Evolutionary conservation across 2,797 vertebrate genomes (phyloP).

Genomic region (Ctenopoma multispine): DNA sequence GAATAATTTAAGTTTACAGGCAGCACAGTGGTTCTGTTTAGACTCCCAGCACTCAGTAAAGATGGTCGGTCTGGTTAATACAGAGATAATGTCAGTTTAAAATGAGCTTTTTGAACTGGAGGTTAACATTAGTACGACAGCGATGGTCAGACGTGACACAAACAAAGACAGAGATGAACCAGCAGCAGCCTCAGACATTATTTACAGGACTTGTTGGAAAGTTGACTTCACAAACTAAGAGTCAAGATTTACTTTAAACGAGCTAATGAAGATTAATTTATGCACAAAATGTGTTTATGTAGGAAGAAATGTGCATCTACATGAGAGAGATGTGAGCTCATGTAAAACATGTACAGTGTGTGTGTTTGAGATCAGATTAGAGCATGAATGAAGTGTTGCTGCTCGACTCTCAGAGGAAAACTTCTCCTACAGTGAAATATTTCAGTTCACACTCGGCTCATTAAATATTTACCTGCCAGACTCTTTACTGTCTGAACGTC

Average conservation of each 20-base stretch:
- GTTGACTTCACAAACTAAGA: slow-evolving; percentile 6
- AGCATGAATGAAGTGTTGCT: slow-evolving; percentile 23
- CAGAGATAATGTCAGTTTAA: too few relatives aligned
- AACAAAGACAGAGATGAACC: too few relatives aligned
- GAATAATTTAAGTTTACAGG: too few relatives aligned
- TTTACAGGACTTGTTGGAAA: background rate
- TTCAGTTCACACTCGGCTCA: slow-evolving; percentile 16
- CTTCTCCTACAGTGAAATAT: background rate
- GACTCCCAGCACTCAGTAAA: too few relatives aligned
- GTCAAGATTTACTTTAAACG: slow-evolving; percentile 23
- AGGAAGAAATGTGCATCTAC: slow-evolving; percentile 59
- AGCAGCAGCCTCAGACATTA: too few relatives aligned
- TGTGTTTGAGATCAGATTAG: slow-evolving; percentile 13
- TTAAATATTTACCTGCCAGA: slow-evolving; percentile 12
- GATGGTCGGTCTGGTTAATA: too few relatives aligned
- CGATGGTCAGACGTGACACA: too few relatives aligned
- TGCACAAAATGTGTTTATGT: slow-evolving; percentile 66
- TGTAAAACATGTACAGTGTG: slow-evolving; percentile 8
- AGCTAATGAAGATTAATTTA: slow-evolving; percentile 21
- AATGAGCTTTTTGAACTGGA: too few relatives aligned
- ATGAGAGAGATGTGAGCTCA: slow-evolving; percentile 6
- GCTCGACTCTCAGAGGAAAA: slow-evolving; percentile 23
- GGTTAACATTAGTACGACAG: too few relatives aligned
- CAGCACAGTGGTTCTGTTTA: too few relatives aligned
- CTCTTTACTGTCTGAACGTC: too few relatives aligned